Evolutionary conservation across 1,140 invertebrate species (phyloP), one percentile per base, ranked within the genome.

Genomic region (Brachionus rotundiformis): DNA sequence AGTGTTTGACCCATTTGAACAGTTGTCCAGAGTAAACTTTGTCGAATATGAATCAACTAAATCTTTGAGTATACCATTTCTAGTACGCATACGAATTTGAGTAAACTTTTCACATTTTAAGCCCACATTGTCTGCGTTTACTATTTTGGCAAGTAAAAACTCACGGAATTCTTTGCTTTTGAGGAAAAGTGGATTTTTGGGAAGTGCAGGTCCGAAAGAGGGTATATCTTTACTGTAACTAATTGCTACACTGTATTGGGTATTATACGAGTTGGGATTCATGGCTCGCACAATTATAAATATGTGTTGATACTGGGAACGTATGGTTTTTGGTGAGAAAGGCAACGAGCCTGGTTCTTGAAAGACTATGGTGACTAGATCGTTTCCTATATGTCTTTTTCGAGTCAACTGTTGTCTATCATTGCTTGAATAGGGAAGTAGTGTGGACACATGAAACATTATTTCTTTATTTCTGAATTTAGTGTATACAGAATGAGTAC

Each of bases 291-390:
- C 93, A 61, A 98, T 91, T 84, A 98, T 94, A 87, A 98, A 98
- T n/a, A 98, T 95, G 87, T 98, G 95, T 87, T 98, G 95, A 88
- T 97, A 98, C 86, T 98, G 95, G 19, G 94, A 96, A 76, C 95
- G 91, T 84, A 98, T 96, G 85, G 93, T 93, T 83, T 93, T 92
- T 33, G 94, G 95, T 82, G 94, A 96, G 87, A 95, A 98, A 1
- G 95, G 94, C 49, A 59, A 39, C 7, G 68, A 54, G 5, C 68
- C 81, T 7, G 81, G 81, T 88, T 98, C 96, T 90, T 98, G 96
- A 89, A 95, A 96, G 83, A 98, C 93, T 80, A 99, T 92, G 68
- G 95, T 95, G 13, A 99, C 95, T 82, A 99, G 98, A 86, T 99
- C 96, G 87, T 98, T 98, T 82, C 90, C 95, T 83, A 98, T 96